These are phyloP conservation scores for Galeopsomyia nigrocyanea DNA, from an alignment of 2,888 invertebrate genomes.

Conservation along the genomic window DNA sequence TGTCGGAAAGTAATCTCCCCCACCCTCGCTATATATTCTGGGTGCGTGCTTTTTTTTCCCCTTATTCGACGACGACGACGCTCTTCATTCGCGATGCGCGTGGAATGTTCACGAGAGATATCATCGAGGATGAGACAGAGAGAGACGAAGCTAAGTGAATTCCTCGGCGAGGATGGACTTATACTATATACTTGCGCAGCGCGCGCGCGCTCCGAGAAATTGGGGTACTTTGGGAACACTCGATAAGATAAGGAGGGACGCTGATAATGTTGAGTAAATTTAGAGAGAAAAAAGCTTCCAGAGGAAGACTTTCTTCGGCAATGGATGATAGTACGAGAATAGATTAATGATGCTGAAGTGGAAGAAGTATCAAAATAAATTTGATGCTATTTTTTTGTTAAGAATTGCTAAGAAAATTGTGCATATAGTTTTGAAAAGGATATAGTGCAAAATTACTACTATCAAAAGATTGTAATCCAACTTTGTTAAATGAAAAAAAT, in stretches of 20 bases:
- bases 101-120: constrained; percentile 27
- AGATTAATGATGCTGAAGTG: too few species aligned
- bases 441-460: too few species aligned
- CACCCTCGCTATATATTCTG: not conserved
- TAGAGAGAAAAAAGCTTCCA: too few species aligned
- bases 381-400: too few species aligned
- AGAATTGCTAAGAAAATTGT: too few species aligned
- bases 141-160: not conserved
- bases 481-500: too few species aligned
- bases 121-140: constrained; percentile 4
- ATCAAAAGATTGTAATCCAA: too few species aligned
- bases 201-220: not conserved
- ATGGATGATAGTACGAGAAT: too few species aligned
- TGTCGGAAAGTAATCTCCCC: constrained; percentile 9
- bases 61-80: constrained; percentile 5
- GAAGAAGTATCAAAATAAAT: too few species aligned
- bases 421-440: too few species aligned
- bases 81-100: constrained; percentile 29
- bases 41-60: not conserved
- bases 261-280: too few species aligned
- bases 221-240: not conserved
- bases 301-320: too few species aligned
- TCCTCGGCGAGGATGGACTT: not conserved
- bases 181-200: not conserved
- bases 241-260: not conserved